Evolutionary conservation across 2,113 vertebrate species (phyloP), one percentile per base, ranked within the genome.

Genomic region (Amphiprion percula): DNA sequence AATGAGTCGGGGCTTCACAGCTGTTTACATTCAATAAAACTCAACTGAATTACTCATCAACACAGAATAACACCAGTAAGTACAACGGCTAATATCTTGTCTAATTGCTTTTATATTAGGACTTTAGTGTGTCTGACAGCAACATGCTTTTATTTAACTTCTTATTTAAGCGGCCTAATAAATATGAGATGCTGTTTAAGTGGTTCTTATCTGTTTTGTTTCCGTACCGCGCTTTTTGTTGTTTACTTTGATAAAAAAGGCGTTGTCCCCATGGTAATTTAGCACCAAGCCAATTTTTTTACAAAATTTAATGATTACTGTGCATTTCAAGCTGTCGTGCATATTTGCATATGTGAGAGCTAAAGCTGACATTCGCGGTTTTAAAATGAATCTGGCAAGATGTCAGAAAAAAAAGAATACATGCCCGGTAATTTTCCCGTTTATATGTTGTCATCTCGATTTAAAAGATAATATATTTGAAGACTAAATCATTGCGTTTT

Each of bases 141-240:
- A 5, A n/a, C 1, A 24, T 65, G 24, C 1, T 28, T 64, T 11
- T 15, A 5, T 37, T 10, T 5, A 15, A 2, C 4, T 0, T 47
- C 4, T n/a, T 5, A 64, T 11, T 19, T 11, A 44, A 28, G 7
- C 14, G 2, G 0, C 21, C 11, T 10, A 28, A 28, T 6, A 3
- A 46, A 3, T 5, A 12, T 26, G n/a, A 39, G 19, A 21, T 3
- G 1, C 5, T 33, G 10, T 33, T 47, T 26, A 52, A 5, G 24
- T 0, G 46, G 1, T 8, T 54, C 55, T 4, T 2, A 37, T 37
- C 33, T 37, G 9, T 37, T 9, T 37, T 8, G 33, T 1, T 75
- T 64, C 71, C 72, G 59, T 37, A 41, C 59, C 71, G 79, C 72
- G 41, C 37, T 64, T 52, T 52, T 21, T 19, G 1, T 56, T 65